A percentile compares a stretch with the other conserved stretches of the same genome.
Conservation (phyloP, 1,140 invertebrate genomes). For the Leptopilina clavipes region DNA sequence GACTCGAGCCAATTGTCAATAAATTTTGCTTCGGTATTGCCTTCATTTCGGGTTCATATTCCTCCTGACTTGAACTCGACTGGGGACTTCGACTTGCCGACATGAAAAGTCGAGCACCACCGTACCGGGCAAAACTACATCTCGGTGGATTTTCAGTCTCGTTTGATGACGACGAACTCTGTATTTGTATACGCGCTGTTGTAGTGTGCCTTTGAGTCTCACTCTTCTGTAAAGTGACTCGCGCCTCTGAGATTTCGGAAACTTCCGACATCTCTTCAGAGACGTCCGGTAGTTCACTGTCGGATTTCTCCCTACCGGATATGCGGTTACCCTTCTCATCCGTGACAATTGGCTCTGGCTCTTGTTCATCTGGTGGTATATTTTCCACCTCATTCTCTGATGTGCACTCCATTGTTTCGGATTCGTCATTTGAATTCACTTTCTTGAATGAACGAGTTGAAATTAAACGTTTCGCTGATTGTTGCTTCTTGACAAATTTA, state of each 20-base stretch:
- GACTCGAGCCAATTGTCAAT: conserved; percentile 73
- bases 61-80: conserved; percentile 83
- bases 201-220: conserved; percentile 43
- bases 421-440: conserved; percentile 62
- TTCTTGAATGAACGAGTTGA: not conserved
- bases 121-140: conserved; percentile 43
- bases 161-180: conserved; percentile 55
- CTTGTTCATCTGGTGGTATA: conserved; percentile 60
- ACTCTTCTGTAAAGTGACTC: not conserved
- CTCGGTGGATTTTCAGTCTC: conserved; percentile 62
- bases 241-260: not conserved
- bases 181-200: conserved; percentile 47
- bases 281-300: conserved; percentile 33
- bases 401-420: conserved; percentile 65
- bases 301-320: conserved; percentile 34
- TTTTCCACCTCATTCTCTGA: conserved; percentile 71
- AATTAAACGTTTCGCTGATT: conserved; percentile 9
- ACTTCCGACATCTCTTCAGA: conserved; percentile 40
- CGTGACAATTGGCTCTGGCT: conserved; percentile 44
- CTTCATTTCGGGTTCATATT: conserved; percentile 76
- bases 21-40: conserved; percentile 73
- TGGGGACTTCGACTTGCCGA: conserved; percentile 79
- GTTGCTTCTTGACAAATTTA: conserved; percentile 45
- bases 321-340: conserved; percentile 49
- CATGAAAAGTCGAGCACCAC: conserved; percentile 72